These are phyloP conservation scores for Strigops habroptila DNA, from an alignment of 2,113 vertebrate genomes.

Conservation along the genomic window DNA sequence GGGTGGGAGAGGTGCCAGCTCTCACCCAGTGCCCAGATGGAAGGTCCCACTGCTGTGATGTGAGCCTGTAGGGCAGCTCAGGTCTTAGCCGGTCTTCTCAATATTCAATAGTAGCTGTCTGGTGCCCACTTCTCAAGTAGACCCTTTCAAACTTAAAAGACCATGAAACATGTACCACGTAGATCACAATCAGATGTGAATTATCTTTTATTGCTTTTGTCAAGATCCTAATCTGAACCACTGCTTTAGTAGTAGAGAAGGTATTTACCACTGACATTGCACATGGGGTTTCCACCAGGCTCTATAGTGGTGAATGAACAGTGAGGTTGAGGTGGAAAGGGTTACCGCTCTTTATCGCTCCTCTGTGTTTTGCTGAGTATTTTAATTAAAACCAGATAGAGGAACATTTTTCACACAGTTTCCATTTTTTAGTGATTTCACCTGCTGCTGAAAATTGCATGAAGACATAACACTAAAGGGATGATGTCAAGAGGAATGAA, in stretches of 20 bases:
- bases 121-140: background rate
- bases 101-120: background rate
- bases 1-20: background rate
- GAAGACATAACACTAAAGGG: background rate
- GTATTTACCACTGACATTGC: background rate
- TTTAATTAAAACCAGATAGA: constrained; percentile 42
- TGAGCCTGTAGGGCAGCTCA: background rate
- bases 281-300: fast-evolving
- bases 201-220: background rate
- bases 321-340: background rate
- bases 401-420: background rate
- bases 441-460: constrained; percentile 35
- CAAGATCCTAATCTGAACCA: background rate
- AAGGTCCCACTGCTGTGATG: background rate
- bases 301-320: background rate
- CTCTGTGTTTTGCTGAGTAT: background rate
- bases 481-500: constrained; percentile 48
- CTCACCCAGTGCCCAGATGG: fast-evolving
- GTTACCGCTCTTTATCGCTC: background rate
- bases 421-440: constrained; percentile 1
- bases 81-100: background rate
- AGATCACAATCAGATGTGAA: background rate
- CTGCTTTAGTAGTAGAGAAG: background rate
- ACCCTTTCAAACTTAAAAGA: background rate
- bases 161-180: background rate